A percentile compares a stretch with the other conserved stretches of the same genome.
phyloP scores from a whole-genome alignment of 2,113 vertebrate species.

The Pyrgilauda ruficollis region DNA sequence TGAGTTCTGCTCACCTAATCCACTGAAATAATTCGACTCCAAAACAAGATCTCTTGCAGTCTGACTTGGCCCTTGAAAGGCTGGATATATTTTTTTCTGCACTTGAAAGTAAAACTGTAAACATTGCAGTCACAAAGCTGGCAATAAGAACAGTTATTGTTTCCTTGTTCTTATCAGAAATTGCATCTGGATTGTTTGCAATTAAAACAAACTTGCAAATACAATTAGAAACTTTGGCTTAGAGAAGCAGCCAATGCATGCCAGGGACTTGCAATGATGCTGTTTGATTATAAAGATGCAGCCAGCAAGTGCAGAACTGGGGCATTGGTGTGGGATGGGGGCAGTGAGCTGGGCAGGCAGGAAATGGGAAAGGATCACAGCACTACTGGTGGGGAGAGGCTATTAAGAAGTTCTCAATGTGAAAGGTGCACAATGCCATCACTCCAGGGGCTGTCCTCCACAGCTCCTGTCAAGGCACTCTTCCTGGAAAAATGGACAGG shows the following conservation, averaged over 20 bases:
- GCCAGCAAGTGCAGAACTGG: background rate
- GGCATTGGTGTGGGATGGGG: fast-evolving
- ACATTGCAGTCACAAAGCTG: background rate
- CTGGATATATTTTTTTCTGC: background rate
- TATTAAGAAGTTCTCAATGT: background rate
- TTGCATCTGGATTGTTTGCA: background rate
- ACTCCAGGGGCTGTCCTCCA: background rate
- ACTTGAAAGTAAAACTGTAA: background rate
- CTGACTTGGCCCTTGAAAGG: background rate
- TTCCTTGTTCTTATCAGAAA: background rate
- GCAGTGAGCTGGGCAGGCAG: background rate
- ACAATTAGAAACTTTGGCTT: background rate
- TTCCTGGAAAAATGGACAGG: background rate
- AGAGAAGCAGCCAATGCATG: background rate
- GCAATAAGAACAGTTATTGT: background rate
- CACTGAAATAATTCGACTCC: background rate
- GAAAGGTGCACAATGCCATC: background rate
- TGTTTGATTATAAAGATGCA: background rate
- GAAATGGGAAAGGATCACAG: fast-evolving
- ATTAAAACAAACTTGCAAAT: background rate
- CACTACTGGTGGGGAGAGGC: fast-evolving
- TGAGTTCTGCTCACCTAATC: background rate
- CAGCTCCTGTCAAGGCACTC: background rate
- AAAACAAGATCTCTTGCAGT: background rate
- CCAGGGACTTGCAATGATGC: background rate